These are phyloP conservation scores for Xiphophorus birchmanni DNA, from an alignment of 2,797 vertebrate species.

Conservation along the genomic window DNA sequence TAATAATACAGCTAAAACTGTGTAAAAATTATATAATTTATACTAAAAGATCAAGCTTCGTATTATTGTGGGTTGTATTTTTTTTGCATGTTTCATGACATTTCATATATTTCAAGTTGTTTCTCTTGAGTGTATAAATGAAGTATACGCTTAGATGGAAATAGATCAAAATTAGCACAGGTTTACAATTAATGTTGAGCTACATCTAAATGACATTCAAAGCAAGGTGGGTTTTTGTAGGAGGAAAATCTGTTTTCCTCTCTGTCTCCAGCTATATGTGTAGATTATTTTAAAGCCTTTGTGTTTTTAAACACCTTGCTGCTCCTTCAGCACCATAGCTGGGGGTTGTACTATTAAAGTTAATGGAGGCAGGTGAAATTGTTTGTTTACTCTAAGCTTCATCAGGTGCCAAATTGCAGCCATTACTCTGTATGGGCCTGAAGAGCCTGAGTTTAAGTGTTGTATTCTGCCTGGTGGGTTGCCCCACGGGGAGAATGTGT, in stretches of 20 bases:
- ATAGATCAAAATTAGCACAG: background rate
- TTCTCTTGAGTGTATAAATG: background rate
- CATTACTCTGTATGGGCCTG: constrained; percentile 54
- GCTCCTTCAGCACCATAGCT: constrained; percentile 25
- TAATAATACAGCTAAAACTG: background rate
- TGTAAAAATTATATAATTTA: background rate
- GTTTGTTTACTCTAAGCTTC: constrained; percentile 58
- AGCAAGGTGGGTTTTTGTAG: background rate
- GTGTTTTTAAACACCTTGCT: constrained; percentile 43
- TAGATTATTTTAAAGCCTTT: constrained; percentile 24
- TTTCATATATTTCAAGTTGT: background rate
- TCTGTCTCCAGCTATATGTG: background rate
- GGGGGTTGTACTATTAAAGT: constrained; percentile 28
- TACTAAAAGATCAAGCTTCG: background rate
- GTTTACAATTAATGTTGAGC: background rate
- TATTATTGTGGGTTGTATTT: background rate
- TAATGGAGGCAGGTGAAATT: constrained; percentile 51
- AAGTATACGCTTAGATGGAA: background rate
- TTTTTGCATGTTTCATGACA: background rate
- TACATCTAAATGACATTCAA: background rate
- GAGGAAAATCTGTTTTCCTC: background rate
- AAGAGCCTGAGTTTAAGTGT: constrained; percentile 68
- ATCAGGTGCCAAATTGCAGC: constrained; percentile 71
- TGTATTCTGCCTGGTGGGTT: constrained; percentile 44
- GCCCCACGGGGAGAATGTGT: constrained; percentile 37